These are phyloP conservation scores for Ostrea denselamellosa DNA, from an alignment of 1,140 invertebrate species.

Conservation along the genomic window DNA sequence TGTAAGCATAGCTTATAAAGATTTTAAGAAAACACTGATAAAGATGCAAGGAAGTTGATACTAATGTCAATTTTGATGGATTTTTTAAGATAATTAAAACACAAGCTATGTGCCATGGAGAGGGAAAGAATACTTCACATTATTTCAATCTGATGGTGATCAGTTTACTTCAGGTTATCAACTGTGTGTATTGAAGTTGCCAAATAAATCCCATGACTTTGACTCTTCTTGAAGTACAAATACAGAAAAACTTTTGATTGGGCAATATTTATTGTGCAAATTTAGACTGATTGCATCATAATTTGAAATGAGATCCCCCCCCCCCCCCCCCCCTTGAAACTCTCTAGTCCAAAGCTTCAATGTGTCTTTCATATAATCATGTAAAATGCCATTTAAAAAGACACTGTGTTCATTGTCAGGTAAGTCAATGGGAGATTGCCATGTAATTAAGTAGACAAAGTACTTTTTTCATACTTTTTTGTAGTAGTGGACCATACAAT, in stretches of 20 bases:
- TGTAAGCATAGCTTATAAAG: neutral
- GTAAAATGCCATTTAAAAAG: neutral
- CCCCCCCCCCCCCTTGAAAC: constrained; percentile 5
- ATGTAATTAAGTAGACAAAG: neutral
- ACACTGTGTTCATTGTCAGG: constrained; percentile 2
- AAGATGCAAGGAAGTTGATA: neutral
- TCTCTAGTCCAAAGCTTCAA: constrained; percentile 19
- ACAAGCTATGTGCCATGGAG: neutral
- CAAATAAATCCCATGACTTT: neutral
- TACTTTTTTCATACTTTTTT: neutral
- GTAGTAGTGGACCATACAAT: neutral
- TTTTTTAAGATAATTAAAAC: neutral
- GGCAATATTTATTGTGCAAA: neutral
- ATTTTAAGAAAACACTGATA: neutral
- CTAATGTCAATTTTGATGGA: neutral
- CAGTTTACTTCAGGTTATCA: neutral
- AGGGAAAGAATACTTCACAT: neutral
- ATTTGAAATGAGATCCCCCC: neutral
- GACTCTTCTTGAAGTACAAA: neutral
- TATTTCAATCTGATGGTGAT: neutral
- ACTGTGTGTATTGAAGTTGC: neutral
- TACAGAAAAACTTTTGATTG: neutral
- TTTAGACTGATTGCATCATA: neutral
- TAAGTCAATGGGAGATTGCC: neutral
- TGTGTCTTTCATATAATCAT: neutral